Conservation (phyloP, 2,888 invertebrate species). For the Leistus spinibarbis region DNA sequence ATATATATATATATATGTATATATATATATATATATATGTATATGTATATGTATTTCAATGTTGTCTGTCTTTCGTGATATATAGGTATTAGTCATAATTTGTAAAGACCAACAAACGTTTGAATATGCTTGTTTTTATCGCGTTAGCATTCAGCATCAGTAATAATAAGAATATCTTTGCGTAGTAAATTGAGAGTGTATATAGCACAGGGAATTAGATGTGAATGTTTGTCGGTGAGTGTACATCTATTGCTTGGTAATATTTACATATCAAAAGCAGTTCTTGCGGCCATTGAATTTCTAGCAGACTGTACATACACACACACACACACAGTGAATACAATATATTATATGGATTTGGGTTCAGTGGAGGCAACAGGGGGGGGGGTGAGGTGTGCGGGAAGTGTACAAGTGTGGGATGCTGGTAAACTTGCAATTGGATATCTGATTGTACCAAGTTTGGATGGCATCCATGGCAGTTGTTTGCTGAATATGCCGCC, state of each 20-base stretch:
- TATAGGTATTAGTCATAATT: no score
- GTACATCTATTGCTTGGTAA: neutral
- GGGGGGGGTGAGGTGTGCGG: neutral
- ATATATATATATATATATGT: no score
- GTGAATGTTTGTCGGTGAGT: neutral
- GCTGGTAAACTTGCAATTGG: conserved; percentile 34
- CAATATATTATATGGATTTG: neutral
- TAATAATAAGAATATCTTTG: neutral
- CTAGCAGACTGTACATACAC: conserved; percentile 26
- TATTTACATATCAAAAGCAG: conserved; percentile 39
- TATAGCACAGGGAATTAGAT: neutral
- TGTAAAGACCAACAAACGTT: neutral
- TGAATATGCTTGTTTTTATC: neutral
- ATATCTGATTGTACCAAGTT: conserved; percentile 26
- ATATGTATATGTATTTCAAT: no score
- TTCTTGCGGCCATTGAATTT: conserved; percentile 35
- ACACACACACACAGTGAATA: no score
- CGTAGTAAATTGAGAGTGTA: no score
- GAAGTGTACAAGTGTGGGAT: conserved; percentile 25
- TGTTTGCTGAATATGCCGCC: neutral
- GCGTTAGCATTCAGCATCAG: neutral
- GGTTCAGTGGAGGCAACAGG: conserved; percentile 6
- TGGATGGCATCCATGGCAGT: neutral
- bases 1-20: no score
- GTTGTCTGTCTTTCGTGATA: no score